Evolutionary conservation across 2,113 vertebrate genomes (phyloP).

Genomic region (Variabilichromis moorii): DNA sequence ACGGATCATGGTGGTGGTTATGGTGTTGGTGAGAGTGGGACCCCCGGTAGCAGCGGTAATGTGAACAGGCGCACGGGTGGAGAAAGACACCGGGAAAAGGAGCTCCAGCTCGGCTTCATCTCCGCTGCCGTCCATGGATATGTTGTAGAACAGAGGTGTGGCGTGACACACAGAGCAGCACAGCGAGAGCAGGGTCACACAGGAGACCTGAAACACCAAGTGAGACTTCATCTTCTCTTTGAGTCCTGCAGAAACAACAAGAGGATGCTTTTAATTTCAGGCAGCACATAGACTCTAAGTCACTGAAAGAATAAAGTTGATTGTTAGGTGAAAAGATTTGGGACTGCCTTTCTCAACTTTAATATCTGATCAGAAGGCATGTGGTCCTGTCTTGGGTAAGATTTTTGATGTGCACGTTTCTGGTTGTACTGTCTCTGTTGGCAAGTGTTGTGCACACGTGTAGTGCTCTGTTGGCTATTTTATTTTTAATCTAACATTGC

Average conservation of each 20-base stretch:
- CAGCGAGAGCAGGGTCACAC: slow-evolving; percentile 54
- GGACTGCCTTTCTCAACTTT: background rate
- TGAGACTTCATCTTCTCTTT: slow-evolving; percentile 47
- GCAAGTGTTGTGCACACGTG: background rate
- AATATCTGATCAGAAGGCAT: background rate
- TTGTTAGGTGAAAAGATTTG: background rate
- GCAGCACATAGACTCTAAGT: background rate
- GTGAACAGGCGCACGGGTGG: slow-evolving; percentile 6
- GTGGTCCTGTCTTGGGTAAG: background rate
- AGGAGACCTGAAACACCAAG: slow-evolving; percentile 24
- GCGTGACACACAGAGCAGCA: background rate
- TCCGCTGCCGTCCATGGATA: slow-evolving; percentile 64
- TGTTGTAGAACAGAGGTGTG: slow-evolving; percentile 61
- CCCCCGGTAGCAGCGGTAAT: slow-evolving; percentile 27
- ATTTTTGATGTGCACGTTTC: background rate
- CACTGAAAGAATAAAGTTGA: background rate
- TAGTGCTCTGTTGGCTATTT: background rate
- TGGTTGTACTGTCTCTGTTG: background rate
- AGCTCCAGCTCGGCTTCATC: slow-evolving; percentile 73
- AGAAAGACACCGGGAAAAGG: slow-evolving; percentile 59
- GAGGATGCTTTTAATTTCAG: background rate
- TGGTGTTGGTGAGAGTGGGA: slow-evolving; percentile 63
- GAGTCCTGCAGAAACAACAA: slow-evolving; percentile 37
- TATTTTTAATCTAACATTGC: background rate
- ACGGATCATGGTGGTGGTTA: slow-evolving; percentile 74